These are phyloP conservation scores for Rhabdomys pumilio DNA, from an alignment of 2,797 vertebrate genomes.

Conservation along the genomic window DNA sequence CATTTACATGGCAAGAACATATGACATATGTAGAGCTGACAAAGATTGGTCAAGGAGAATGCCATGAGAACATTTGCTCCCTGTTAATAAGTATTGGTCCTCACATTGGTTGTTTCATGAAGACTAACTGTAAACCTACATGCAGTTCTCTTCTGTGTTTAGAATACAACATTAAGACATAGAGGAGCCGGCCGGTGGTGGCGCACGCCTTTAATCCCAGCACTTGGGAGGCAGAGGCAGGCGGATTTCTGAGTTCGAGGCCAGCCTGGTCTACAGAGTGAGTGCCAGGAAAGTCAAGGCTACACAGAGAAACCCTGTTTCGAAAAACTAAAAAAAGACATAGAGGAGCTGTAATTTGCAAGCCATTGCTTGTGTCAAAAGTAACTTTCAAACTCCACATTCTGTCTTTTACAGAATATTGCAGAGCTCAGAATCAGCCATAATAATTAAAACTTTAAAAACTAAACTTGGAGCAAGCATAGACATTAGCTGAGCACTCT, in stretches of 20 bases:
- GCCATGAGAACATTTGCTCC: neutral
- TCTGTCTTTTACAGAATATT: neutral
- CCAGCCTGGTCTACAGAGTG: no score
- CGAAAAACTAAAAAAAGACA: neutral
- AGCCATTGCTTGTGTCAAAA: neutral
- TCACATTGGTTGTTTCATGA: neutral
- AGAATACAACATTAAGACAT: neutral
- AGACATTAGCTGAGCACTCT: neutral
- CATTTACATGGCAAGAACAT: neutral
- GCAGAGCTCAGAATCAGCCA: neutral
- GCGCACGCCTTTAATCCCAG: no score
- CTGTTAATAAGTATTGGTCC: neutral
- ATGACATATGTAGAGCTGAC: neutral
- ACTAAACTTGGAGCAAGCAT: neutral
- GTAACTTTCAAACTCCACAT: neutral
- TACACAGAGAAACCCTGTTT: no score
- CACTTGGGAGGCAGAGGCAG: no score
- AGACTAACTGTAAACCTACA: neutral
- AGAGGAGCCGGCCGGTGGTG: neutral
- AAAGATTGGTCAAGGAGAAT: neutral
- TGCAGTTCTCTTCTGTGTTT: neutral
- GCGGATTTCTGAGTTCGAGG: no score
- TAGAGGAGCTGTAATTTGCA: neutral
- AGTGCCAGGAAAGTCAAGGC: no score
- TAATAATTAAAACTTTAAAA: constrained; percentile 1